These are phyloP conservation scores for Aelia acuminata DNA, from an alignment of 2,888 invertebrate genomes.

Conservation along the genomic window DNA sequence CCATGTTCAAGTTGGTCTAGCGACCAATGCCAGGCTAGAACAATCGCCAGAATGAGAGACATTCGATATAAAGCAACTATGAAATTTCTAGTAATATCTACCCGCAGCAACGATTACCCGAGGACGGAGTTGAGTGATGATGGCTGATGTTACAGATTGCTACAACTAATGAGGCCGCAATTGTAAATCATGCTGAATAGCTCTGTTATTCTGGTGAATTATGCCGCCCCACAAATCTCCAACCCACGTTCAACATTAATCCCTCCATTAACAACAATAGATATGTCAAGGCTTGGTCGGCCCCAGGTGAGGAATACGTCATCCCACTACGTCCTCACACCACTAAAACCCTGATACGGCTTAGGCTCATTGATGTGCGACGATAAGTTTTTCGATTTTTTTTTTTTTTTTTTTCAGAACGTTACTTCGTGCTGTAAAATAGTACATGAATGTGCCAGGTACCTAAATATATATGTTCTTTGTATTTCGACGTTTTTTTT, in stretches of 20 bases:
- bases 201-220: constrained; percentile 13
- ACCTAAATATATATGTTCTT: too few species aligned
- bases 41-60: too few species aligned
- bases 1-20: too few species aligned
- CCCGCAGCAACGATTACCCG: background rate
- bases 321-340: background rate
- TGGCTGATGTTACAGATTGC: constrained; percentile 9
- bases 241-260: background rate
- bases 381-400: background rate
- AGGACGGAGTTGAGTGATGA: background rate
- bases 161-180: constrained; percentile 1
- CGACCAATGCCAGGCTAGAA: too few species aligned
- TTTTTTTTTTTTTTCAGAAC: too few species aligned
- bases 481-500: too few species aligned
- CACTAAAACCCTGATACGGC: background rate
- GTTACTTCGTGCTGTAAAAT: too few species aligned
- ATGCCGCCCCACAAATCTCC: background rate
- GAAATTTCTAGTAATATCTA: background rate
- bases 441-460: too few species aligned
- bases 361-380: background rate
- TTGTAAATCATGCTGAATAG: background rate
- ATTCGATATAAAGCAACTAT: too few species aligned
- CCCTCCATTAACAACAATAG: constrained; percentile 40
- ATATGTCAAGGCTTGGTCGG: background rate
- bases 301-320: constrained; percentile 9